Conservation (phyloP, 2,113 vertebrate genomes). For the Vicugna pacos region DNA sequence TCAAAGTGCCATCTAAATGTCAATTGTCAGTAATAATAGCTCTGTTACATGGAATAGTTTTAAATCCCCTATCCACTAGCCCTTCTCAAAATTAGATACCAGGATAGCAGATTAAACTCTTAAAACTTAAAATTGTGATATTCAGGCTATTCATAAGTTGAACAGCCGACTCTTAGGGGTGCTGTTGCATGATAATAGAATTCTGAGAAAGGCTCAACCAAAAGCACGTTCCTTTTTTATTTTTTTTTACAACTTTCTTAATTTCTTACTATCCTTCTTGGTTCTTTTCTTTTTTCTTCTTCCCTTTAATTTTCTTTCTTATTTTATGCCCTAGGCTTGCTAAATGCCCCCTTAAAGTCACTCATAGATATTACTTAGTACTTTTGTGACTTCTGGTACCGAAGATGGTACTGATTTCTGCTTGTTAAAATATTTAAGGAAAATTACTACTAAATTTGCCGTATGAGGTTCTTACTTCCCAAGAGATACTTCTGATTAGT, state of each 20-base stretch:
- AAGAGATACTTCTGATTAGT: constrained; percentile 5
- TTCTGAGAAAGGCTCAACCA: neutral
- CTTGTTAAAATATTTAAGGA: constrained; percentile 20
- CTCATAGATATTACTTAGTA: neutral
- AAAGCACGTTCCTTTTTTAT: neutral
- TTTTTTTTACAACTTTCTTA: neutral
- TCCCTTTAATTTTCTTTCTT: neutral
- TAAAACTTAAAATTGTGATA: neutral
- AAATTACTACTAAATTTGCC: neutral
- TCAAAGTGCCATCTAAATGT: neutral
- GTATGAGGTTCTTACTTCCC: neutral
- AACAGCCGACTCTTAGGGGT: neutral
- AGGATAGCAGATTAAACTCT: constrained; percentile 7
- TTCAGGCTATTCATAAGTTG: neutral
- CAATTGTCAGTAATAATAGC: neutral
- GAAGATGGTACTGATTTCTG: constrained; percentile 24
- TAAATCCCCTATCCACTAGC: neutral
- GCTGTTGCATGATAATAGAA: neutral
- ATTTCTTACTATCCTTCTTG: neutral
- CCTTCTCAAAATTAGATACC: neutral
- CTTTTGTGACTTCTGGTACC: neutral
- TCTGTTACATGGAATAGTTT: neutral
- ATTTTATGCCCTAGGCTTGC: neutral
- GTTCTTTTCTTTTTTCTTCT: neutral
- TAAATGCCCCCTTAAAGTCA: neutral